Conservation (phyloP, 2,113 vertebrate genomes). For the Chaetorhynchus papuensis region DNA sequence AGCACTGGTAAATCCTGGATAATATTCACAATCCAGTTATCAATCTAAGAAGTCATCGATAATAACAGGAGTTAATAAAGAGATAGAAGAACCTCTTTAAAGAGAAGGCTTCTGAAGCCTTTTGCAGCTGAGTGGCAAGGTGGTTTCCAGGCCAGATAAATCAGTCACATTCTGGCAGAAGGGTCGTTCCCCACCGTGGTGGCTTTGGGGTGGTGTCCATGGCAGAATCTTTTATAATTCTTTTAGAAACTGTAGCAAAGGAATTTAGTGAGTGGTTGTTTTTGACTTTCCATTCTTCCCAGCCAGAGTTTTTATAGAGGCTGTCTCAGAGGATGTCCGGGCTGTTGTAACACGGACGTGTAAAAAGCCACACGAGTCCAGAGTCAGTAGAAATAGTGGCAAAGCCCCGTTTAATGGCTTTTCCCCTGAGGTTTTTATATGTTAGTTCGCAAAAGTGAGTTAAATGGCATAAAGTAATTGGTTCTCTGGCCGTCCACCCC, state of each 20-base stretch:
- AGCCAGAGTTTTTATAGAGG: background rate
- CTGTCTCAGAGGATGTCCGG: background rate
- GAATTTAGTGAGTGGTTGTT: background rate
- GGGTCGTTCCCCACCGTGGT: rapidly evolving
- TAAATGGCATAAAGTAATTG: too few relatives aligned
- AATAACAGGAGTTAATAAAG: background rate
- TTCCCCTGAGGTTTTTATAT: too few relatives aligned
- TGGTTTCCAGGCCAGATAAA: background rate
- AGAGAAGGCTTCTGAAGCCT: background rate
- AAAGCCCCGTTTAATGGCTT: too few relatives aligned
- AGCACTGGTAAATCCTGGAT: background rate
- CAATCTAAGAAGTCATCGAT: background rate
- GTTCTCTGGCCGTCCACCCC: too few relatives aligned
- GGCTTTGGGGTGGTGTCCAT: background rate
- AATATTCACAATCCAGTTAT: background rate
- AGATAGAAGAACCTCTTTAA: background rate
- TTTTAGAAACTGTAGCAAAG: background rate
- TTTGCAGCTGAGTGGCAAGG: background rate
- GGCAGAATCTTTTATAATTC: background rate
- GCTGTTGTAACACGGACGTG: too few relatives aligned
- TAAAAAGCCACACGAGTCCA: too few relatives aligned
- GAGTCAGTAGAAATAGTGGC: too few relatives aligned
- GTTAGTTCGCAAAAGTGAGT: too few relatives aligned
- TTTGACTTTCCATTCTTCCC: background rate
- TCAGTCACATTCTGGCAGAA: background rate